Conservation (phyloP, 2,888 invertebrate species). For the Epirrhoe tristata region DNA sequence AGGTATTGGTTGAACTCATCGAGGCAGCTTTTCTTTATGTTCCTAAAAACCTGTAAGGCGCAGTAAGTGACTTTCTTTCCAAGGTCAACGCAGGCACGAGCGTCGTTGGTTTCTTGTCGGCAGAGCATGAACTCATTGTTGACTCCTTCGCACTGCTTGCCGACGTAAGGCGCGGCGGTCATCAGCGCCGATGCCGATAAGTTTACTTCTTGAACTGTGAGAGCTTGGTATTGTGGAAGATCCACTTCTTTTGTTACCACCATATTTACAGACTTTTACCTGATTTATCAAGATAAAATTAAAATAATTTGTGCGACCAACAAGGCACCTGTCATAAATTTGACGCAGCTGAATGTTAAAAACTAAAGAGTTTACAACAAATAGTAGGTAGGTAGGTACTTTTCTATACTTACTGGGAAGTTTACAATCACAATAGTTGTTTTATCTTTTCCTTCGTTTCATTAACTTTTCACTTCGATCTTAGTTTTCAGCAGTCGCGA, state of each 20-base stretch:
- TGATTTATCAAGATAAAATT: background rate
- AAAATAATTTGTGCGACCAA: background rate
- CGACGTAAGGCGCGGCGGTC: slow-evolving; percentile 95
- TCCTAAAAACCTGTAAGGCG: slow-evolving; percentile 92
- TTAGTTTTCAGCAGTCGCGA: no score
- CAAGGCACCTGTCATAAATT: background rate
- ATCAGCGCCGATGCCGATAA: slow-evolving; percentile 92
- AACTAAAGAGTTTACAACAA: no score
- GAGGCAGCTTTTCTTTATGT: slow-evolving; percentile 92
- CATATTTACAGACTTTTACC: slow-evolving; percentile 67
- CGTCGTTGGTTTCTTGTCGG: slow-evolving; percentile 91
- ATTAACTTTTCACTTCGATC: no score
- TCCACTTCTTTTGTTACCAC: slow-evolving; percentile 87
- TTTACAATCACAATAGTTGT: no score
- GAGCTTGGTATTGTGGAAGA: slow-evolving; percentile 28
- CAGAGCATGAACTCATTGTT: slow-evolving; percentile 98
- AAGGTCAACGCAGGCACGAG: slow-evolving; percentile 92
- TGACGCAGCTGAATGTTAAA: no score
- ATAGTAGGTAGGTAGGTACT: no score
- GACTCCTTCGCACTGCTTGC: slow-evolving; percentile 94
- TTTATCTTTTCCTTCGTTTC: no score
- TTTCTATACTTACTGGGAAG: no score
- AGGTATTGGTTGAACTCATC: slow-evolving; percentile 94
- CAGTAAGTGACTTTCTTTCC: slow-evolving; percentile 96
- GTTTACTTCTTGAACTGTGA: slow-evolving; percentile 77